phyloP scores from a whole-genome alignment of 2,113 vertebrate species.

The Solenodon paradoxus region DNA sequence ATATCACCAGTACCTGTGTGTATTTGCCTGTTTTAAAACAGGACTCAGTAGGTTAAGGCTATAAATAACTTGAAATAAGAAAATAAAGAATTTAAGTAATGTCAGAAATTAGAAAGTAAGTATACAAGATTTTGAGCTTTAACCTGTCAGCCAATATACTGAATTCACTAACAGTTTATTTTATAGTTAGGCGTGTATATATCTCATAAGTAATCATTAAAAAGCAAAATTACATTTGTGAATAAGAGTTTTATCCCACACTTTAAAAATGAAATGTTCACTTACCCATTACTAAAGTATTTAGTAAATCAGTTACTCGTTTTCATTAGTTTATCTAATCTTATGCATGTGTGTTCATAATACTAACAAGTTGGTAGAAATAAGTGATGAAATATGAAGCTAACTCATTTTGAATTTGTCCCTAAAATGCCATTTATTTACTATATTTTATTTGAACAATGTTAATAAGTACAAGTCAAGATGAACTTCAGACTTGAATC shows the following conservation, averaged over 20 bases:
- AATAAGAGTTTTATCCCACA: background rate
- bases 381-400: slow-evolving; percentile 24
- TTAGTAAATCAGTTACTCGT: slow-evolving; percentile 30
- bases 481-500: slow-evolving; percentile 33
- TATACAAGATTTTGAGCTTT: slow-evolving; percentile 41
- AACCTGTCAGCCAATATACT: slow-evolving; percentile 23
- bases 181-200: slow-evolving; percentile 14
- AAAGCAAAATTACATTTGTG: slow-evolving; percentile 17
- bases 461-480: slow-evolving; percentile 31
- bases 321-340: background rate
- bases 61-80: slow-evolving; percentile 22
- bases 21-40: slow-evolving; percentile 32
- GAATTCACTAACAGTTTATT: slow-evolving; percentile 40
- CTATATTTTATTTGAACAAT: background rate
- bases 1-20: background rate
- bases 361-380: slow-evolving; percentile 43
- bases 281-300: background rate
- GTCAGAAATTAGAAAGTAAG: background rate
- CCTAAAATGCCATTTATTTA: slow-evolving; percentile 38
- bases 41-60: background rate
- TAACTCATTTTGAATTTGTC: slow-evolving; percentile 35
- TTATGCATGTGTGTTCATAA: background rate
- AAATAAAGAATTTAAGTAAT: background rate
- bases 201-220: slow-evolving; percentile 40
- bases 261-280: slow-evolving; percentile 24